Evolutionary conservation across 2,113 vertebrate species (phyloP).

Genomic region (Microtus montanus): DNA sequence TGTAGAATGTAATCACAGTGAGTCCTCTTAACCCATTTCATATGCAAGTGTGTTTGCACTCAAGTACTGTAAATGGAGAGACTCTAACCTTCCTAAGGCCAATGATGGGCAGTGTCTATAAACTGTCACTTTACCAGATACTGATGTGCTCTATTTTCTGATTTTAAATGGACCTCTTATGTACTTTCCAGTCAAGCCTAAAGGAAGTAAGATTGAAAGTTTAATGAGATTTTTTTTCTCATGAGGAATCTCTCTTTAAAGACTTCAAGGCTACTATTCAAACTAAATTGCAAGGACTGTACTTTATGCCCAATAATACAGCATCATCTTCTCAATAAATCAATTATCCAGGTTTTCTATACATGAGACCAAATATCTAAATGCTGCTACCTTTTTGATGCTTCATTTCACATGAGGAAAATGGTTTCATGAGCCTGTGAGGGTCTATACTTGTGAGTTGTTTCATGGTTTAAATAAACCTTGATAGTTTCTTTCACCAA

Average conservation of each 20-base stretch:
- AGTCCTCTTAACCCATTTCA: background rate
- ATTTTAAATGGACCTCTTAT: constrained; percentile 57
- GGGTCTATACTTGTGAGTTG: background rate
- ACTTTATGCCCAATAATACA: background rate
- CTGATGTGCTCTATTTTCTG: constrained; percentile 32
- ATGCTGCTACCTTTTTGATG: background rate
- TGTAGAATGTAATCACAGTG: background rate
- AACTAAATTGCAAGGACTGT: background rate
- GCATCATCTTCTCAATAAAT: constrained; percentile 44
- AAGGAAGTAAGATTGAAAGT: constrained; percentile 66
- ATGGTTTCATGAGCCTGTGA: background rate
- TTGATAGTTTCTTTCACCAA: background rate
- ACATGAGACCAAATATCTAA: background rate
- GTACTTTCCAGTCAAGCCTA: constrained; percentile 64
- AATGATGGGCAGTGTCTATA: background rate
- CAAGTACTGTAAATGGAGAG: background rate
- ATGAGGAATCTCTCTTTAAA: constrained; percentile 23
- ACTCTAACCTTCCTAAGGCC: background rate
- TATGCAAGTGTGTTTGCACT: background rate
- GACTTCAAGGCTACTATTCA: constrained; percentile 26
- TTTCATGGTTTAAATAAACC: background rate
- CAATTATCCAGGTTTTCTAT: background rate
- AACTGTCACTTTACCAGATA: background rate
- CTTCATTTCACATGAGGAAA: background rate
- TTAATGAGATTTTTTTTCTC: constrained; percentile 68